Conservation (phyloP, 2,113 vertebrate genomes). For the Varanus komodoensis region DNA sequence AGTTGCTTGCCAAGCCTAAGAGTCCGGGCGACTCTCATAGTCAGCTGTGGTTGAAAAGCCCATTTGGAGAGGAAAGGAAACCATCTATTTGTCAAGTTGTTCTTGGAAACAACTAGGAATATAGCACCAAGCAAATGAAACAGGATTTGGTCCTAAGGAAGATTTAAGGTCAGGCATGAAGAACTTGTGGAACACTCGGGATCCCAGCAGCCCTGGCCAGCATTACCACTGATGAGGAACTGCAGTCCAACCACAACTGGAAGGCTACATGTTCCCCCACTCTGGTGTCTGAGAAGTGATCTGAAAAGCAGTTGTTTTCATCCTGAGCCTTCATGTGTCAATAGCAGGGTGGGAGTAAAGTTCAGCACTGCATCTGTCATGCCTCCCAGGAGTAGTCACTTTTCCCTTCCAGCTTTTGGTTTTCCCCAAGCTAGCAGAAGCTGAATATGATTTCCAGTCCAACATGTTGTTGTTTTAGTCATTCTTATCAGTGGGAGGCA, state of each 20-base stretch:
- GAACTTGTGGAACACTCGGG: no score
- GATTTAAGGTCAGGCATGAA: background rate
- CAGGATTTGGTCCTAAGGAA: background rate
- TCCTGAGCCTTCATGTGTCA: background rate
- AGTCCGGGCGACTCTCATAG: background rate
- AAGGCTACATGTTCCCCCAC: background rate
- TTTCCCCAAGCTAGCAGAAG: background rate
- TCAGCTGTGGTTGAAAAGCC: background rate
- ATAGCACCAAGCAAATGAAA: background rate
- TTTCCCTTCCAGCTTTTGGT: background rate
- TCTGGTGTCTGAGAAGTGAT: background rate
- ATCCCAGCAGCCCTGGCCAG: background rate
- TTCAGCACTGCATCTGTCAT: background rate
- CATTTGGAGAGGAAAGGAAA: background rate
- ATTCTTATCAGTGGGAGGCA: constrained; percentile 18
- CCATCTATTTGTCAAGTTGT: background rate
- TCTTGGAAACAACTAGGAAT: background rate
- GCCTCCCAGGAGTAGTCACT: background rate
- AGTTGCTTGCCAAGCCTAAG: background rate
- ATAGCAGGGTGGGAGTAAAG: background rate
- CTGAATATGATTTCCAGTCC: background rate
- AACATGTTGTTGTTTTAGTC: constrained; percentile 5
- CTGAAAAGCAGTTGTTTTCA: background rate
- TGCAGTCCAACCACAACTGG: background rate
- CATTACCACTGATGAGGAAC: background rate